Base-by-base conservation (phyloP, 2,113 vertebrate species). In the Sigmodon hispidus region DNA sequence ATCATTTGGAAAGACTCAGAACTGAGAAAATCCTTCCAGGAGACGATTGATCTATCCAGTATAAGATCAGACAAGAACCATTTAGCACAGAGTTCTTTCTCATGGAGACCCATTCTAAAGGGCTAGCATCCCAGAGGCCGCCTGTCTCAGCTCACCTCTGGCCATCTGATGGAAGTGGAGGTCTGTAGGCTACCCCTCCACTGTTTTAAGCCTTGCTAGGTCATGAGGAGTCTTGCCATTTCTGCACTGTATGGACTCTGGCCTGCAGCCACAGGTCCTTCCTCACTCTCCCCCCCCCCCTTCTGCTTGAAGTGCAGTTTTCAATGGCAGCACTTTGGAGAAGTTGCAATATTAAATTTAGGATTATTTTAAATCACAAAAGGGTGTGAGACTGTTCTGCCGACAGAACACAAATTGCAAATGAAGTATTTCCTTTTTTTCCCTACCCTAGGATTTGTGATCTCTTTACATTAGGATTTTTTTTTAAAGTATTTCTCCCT, bases 311-410 rank as follows among this genome's bases (percentile, higher is more conserved):
- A 67, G 36, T 57, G 69, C 48, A 59, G 79, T 24, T 86, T 50
- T 59, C 7, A 79, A 61, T 40, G 43, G 61, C 70, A 50, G 63
- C 81, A 43, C 72, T 36, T 69, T 34, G 81, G 72, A 70, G 80
- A 90, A 50, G 88, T 75, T 84, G 87, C 93, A 90, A 67, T 94
- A 85, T 90, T 90, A 75, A 94, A 65, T 76, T 67, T 85, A 69
- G 31, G 26, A 80, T 88, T 15, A 84, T 57, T 59, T 67, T n/a
- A 55, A 94, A 15, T 29, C 11, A 86, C 81, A 45, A 87, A 61
- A 8, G 75, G 87, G 48, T 52, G 83, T 34, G 57, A 67, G 67
- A 63, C 40, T 79, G 21, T 50, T 45, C 72, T 70, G n/a, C 55
- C 6, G 8, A 45, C 52, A 61, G 34, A 57, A 59, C 63, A 34